Percentiles rank a stretch among this genome's conserved stretches.
Evolutionary conservation across 2,113 vertebrate species (phyloP).

Genomic region (Daphoenositta chrysoptera): DNA sequence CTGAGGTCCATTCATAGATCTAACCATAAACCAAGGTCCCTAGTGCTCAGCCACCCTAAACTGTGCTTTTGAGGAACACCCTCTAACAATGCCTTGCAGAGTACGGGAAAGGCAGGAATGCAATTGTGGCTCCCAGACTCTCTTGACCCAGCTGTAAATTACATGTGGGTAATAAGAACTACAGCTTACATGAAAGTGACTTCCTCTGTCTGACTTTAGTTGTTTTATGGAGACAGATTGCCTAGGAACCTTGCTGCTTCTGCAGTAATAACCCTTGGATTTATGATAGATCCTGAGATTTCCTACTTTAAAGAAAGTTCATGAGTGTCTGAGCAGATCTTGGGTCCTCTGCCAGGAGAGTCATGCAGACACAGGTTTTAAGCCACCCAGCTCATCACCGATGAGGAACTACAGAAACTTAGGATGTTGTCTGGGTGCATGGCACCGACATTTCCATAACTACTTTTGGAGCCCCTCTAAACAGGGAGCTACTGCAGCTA

Average conservation of each 20-base stretch:
- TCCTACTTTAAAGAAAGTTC: not conserved
- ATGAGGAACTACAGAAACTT: not conserved
- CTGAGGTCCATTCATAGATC: not conserved
- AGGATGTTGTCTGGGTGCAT: not conserved
- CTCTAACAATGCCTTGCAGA: not conserved
- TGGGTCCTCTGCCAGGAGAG: not conserved
- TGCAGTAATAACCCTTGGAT: not conserved
- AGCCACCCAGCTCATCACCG: not conserved
- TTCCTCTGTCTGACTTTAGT: slow-evolving; percentile 57
- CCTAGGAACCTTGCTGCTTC: not conserved
- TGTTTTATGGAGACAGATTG: slow-evolving; percentile 44
- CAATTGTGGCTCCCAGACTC: not conserved
- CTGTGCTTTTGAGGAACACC: not conserved
- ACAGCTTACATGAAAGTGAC: slow-evolving; percentile 48
- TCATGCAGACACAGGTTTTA: not conserved
- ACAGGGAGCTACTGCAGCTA: rapidly evolving
- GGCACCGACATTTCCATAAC: not conserved
- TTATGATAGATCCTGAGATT: not conserved
- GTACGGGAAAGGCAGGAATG: not conserved
- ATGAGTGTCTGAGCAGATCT: not conserved
- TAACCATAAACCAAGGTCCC: not conserved
- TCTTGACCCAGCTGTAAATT: slow-evolving; percentile 31
- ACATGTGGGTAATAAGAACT: slow-evolving; percentile 7
- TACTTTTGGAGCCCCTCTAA: not conserved
- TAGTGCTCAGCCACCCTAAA: not conserved